Evolutionary conservation across 2,888 invertebrate species (phyloP).

Genomic region (Oligia latruncula): DNA sequence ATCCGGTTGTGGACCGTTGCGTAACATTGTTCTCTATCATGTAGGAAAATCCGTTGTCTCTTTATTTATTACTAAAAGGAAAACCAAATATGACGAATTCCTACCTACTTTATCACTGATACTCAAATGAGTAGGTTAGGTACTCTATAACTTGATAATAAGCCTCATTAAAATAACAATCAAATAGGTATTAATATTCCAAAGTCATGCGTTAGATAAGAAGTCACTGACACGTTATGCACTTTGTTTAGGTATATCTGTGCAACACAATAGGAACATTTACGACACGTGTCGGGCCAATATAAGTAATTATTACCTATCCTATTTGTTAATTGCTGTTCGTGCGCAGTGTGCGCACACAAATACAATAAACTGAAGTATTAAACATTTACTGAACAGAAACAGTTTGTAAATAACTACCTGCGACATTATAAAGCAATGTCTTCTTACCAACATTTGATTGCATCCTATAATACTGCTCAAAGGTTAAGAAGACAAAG

Average conservation of each 20-base stretch:
- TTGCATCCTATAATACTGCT: neutral
- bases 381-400: conserved; percentile 9
- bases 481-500: neutral
- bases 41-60: conserved; percentile 17
- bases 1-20: conserved; percentile 58
- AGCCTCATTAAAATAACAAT: conserved; percentile 48
- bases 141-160: conserved; percentile 36
- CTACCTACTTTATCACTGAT: conserved; percentile 7
- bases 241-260: conserved; percentile 66
- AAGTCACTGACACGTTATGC: conserved; percentile 76
- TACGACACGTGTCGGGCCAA: conserved; percentile 68
- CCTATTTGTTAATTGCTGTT: conserved; percentile 27
- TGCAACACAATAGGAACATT: conserved; percentile 57
- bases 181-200: conserved; percentile 60
- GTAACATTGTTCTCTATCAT: conserved; percentile 30
- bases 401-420: neutral
- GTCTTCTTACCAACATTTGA: neutral
- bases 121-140: conserved; percentile 18
- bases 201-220: conserved; percentile 76
- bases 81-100: conserved; percentile 15
- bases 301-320: conserved; percentile 45
- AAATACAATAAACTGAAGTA: conserved; percentile 26
- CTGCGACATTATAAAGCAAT: neutral
- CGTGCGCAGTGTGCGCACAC: conserved; percentile 23
- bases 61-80: conserved; percentile 14